Evolutionary conservation across 2,888 invertebrate genomes (phyloP).

Genomic region (Sphaerophoria rueppellii): DNA sequence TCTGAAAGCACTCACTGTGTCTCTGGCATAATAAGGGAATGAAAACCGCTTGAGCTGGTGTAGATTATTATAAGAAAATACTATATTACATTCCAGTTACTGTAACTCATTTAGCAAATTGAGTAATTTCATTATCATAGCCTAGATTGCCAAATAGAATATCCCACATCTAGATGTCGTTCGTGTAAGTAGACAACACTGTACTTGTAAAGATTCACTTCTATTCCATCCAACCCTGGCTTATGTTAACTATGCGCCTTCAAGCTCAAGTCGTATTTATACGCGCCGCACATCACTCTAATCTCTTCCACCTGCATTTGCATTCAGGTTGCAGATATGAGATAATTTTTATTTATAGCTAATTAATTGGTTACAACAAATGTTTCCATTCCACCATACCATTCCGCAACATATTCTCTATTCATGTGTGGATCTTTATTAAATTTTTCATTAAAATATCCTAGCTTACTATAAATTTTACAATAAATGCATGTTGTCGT

Average conservation of each 20-base stretch:
- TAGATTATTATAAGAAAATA: too few species aligned
- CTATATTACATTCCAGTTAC: too few species aligned
- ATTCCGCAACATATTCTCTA: conserved; percentile 13
- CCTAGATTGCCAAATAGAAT: conserved; percentile 35
- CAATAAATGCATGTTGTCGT: conserved; percentile 72
- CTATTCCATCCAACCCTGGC: not conserved
- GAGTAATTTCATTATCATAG: conserved; percentile 11
- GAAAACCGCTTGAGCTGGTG: too few species aligned
- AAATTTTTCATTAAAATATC: conserved; percentile 51
- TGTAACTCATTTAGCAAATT: too few species aligned
- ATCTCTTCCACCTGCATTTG: conserved; percentile 72
- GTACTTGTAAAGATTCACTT: not conserved
- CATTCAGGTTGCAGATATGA: conserved; percentile 71
- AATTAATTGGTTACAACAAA: conserved; percentile 72
- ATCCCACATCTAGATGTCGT: conserved; percentile 54
- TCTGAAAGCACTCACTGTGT: too few species aligned
- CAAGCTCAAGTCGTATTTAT: conserved; percentile 1
- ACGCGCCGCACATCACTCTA: conserved; percentile 51
- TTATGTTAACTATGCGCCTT: not conserved
- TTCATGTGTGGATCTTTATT: conserved; percentile 43
- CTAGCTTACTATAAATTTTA: conserved; percentile 63
- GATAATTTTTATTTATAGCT: conserved; percentile 74
- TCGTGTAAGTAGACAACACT: not conserved
- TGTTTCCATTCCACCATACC: conserved; percentile 50
- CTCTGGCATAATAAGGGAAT: too few species aligned